Base-by-base conservation (phyloP, 2,888 invertebrate genomes). In the Tyria jacobaeae region DNA sequence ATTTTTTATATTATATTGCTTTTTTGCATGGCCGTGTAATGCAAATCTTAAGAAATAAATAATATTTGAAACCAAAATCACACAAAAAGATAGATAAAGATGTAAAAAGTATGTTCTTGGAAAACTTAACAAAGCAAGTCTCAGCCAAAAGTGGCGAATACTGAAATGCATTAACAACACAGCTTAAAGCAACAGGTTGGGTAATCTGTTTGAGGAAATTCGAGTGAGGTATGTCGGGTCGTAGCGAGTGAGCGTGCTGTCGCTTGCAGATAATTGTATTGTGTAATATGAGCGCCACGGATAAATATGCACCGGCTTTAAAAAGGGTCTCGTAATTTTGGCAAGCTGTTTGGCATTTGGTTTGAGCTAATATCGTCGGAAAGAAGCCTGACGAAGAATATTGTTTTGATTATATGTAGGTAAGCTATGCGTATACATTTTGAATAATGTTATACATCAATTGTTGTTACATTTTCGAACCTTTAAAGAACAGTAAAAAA, bases 121-220 rank as follows among this genome's bases (percentile, higher is more conserved):
- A 0, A 50, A 50, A 50, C 50, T 10, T 37, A 21, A 14, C 24
- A 35, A 10, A 4, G 34, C 9, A 54, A 57, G 39, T 34, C 25
- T 9, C 1, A 56, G 21, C 48, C 31, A 48, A 57, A 62, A 41
- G 17, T 37, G 48, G 34, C 25, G 47, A 24, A 57, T 25, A 34
- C 4, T 35, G 51, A 57, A 10, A 21, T 44, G 25, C 25, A n/a
- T n/a, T n/a, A n/a, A n/a, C n/a, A n/a, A n/a, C n/a, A n/a, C n/a
- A n/a, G n/a, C 50, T 53, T 51, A 44, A 15, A 21, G 60, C 61
- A 59, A 61, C 59, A 57, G 64, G 57, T 64, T 54, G 17, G n/a
- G 3, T 57, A 57, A 62, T 60, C 3, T 17, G 54, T 12, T 56
- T n/a, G 27, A 44, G 52, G 14, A 17, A 17, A n/a, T 39, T 31